A percentile compares a stretch with the other conserved stretches of the same genome.
phyloP scores from a whole-genome alignment of 2,888 invertebrate species.

The Quadriops clusia region DNA sequence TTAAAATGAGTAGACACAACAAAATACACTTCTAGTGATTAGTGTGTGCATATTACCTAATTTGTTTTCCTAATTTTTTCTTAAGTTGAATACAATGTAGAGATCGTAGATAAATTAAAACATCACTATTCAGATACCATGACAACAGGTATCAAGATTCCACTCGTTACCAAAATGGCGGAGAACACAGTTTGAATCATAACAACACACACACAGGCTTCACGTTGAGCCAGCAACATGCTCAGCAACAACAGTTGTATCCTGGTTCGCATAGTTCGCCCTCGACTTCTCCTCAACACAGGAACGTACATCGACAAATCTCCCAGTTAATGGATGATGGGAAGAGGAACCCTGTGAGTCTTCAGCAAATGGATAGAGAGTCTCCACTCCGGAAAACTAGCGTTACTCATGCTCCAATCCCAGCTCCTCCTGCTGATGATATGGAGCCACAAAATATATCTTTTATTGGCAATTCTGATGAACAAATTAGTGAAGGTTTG shows the following conservation, averaged over 20 bases:
- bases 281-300: conserved; percentile 55
- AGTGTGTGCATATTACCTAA: no score
- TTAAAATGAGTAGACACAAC: no score
- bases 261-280: conserved; percentile 40
- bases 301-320: conserved; percentile 45
- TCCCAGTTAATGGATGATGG: conserved; percentile 36
- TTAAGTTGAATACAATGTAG: not conserved
- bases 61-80: no score
- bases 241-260: conserved; percentile 39
- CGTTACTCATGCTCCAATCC: conserved; percentile 45
- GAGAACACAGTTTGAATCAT: conserved; percentile 43
- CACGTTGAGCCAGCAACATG: conserved; percentile 42
- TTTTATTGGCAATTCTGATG: conserved; percentile 66
- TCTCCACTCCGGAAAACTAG: conserved; percentile 31
- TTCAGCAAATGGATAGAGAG: conserved; percentile 38
- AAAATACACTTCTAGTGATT: no score
- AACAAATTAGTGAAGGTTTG: conserved; percentile 33
- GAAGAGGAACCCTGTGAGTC: conserved; percentile 36
- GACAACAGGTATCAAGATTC: conserved; percentile 27
- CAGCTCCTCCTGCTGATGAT: conserved; percentile 63
- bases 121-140: conserved; percentile 15
- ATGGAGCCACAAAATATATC: conserved; percentile 92
- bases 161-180: conserved; percentile 51
- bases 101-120: not conserved
- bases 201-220: conserved; percentile 46